phyloP scores from a whole-genome alignment of 2,797 vertebrate species.

The Danio tinwini region DNA sequence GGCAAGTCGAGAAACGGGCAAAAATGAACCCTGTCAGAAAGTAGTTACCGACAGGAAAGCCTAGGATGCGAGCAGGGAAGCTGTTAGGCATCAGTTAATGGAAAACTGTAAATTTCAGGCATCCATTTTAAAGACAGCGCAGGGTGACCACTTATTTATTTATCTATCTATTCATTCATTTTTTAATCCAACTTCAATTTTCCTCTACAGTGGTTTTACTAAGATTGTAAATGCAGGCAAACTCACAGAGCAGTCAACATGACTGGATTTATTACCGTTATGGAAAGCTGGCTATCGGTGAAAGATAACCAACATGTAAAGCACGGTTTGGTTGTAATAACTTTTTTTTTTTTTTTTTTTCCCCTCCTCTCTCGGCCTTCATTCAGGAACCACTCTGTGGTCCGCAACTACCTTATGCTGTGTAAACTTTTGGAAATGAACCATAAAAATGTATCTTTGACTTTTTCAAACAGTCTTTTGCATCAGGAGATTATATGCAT shows the following conservation, averaged over 20 bases:
- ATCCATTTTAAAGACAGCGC: slow-evolving; percentile 79
- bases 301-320: slow-evolving; percentile 79
- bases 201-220: slow-evolving; percentile 83
- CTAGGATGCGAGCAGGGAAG: slow-evolving; percentile 67
- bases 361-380: slow-evolving; percentile 39
- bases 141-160: slow-evolving; percentile 80
- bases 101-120: slow-evolving; percentile 80
- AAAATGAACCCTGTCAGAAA: slow-evolving; percentile 63
- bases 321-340: slow-evolving; percentile 70
- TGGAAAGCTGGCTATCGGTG: slow-evolving; percentile 77
- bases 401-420: slow-evolving; percentile 58
- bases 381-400: slow-evolving; percentile 66
- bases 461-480: slow-evolving; percentile 56
- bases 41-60: slow-evolving; percentile 59
- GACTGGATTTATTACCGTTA: slow-evolving; percentile 78
- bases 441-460: slow-evolving; percentile 65
- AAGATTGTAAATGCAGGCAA: slow-evolving; percentile 82
- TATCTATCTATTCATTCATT: slow-evolving; percentile 80
- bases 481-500: slow-evolving; percentile 54
- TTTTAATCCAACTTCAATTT: slow-evolving; percentile 83
- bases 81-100: slow-evolving; percentile 80
- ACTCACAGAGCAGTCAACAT: slow-evolving; percentile 73
- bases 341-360: slow-evolving; percentile 60
- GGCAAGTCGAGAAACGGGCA: slow-evolving; percentile 66
- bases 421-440: slow-evolving; percentile 69